phyloP scores from a whole-genome alignment of 1,140 invertebrate species.

The Calephelis nemesis region DNA sequence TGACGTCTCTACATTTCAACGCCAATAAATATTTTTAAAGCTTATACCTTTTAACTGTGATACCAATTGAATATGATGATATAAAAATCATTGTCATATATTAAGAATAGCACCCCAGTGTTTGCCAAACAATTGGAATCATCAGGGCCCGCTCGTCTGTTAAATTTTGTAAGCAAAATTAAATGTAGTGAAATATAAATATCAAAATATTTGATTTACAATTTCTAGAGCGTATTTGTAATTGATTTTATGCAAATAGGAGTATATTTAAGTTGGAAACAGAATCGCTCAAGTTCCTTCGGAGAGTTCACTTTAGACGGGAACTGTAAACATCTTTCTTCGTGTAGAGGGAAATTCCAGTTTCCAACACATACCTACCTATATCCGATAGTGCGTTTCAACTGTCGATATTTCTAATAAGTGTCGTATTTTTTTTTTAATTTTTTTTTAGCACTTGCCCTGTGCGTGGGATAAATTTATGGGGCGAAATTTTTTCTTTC shows the following conservation, averaged over 20 bases:
- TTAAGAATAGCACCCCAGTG: too few species aligned
- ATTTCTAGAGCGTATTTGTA: slow-evolving; percentile 11
- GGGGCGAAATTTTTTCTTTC: too few species aligned
- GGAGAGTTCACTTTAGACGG: slow-evolving; percentile 2
- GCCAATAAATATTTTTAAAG: too few species aligned
- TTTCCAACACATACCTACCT: not conserved
- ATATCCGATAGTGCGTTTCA: too few species aligned
- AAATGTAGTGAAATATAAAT: slow-evolving; percentile 10
- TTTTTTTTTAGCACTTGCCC: too few species aligned
- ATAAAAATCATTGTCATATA: too few species aligned
- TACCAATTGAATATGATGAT: too few species aligned
- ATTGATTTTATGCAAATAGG: slow-evolving; percentile 20
- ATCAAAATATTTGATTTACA: slow-evolving; percentile 16
- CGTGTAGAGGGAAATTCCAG: slow-evolving; percentile 8
- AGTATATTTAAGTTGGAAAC: slow-evolving; percentile 20
- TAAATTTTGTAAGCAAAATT: slow-evolving; percentile 7
- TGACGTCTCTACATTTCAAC: too few species aligned
- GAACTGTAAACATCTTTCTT: slow-evolving; percentile 7
- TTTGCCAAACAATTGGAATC: not conserved
- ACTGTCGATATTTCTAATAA: too few species aligned
- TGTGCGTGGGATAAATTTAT: too few species aligned
- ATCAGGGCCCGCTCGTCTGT: not conserved
- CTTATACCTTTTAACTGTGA: too few species aligned
- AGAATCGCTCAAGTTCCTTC: slow-evolving; percentile 14
- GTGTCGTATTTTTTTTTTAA: too few species aligned